phyloP scores from a whole-genome alignment of 2,797 vertebrate species.

The Bradypodion pumilum region DNA sequence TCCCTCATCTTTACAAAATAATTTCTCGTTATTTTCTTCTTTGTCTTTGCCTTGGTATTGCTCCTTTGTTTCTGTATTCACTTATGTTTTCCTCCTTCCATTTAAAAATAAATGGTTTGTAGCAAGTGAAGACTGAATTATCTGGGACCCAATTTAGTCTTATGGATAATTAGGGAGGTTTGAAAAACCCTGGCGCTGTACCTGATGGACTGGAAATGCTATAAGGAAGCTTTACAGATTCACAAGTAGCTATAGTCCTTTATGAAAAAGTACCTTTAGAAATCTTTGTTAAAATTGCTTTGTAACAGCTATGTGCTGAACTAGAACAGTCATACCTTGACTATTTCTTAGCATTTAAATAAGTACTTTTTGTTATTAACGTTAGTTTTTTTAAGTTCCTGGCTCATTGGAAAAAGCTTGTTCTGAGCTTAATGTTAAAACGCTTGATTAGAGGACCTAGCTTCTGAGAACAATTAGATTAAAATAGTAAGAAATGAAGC shows the following conservation, averaged over 20 bases:
- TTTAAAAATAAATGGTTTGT: conserved; percentile 35
- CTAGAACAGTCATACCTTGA: background rate
- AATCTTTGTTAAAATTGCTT: conserved; percentile 11
- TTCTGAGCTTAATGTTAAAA: conserved; percentile 15
- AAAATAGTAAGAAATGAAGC: conserved; percentile 33
- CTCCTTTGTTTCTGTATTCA: conserved; percentile 4
- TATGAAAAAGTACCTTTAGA: background rate
- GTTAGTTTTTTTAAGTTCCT: conserved; percentile 7
- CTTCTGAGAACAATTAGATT: conserved; percentile 14
- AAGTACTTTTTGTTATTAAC: background rate
- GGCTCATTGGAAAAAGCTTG: background rate
- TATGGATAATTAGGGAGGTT: conserved; percentile 29
- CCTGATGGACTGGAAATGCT: conserved; percentile 18
- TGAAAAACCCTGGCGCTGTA: conserved; percentile 35
- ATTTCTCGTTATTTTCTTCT: background rate
- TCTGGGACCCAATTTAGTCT: conserved; percentile 27
- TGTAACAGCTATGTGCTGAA: background rate
- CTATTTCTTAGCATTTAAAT: background rate
- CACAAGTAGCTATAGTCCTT: background rate
- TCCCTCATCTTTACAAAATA: background rate
- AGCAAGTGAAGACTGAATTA: conserved; percentile 30
- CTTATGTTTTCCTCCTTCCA: background rate
- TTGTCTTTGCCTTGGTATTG: background rate
- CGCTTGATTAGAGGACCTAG: conserved; percentile 19
- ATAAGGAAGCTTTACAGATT: conserved; percentile 17